Conservation (phyloP, 2,888 invertebrate genomes). For the Zele albiditarsus region DNA sequence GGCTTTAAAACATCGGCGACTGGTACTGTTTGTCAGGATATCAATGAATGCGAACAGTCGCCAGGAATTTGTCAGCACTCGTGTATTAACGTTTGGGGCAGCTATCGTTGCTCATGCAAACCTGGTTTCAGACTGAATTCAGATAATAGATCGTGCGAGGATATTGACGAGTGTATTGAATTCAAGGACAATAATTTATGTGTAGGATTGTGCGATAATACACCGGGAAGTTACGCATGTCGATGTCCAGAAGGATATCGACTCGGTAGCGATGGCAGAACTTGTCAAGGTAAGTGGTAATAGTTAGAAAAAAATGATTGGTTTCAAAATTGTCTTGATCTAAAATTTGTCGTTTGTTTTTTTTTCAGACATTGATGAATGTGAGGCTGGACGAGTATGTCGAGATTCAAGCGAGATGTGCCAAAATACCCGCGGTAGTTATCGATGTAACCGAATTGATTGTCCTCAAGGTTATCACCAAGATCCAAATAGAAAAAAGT, state of each 20-base stretch:
- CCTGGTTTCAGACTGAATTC: constrained; percentile 85
- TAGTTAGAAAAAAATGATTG: not conserved
- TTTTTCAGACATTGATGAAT: constrained; percentile 83
- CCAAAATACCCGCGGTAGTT: constrained; percentile 91
- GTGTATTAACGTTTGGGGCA: constrained; percentile 93
- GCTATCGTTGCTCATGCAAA: constrained; percentile 90
- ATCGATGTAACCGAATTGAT: constrained; percentile 87
- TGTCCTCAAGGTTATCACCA: constrained; percentile 90
- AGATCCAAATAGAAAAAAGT: constrained; percentile 88
- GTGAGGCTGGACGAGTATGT: constrained; percentile 76
- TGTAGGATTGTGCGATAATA: constrained; percentile 87
- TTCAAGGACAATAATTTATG: constrained; percentile 83
- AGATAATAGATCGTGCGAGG: constrained; percentile 85
- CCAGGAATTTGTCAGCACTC: constrained; percentile 85
- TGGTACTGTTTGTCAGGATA: constrained; percentile 74
- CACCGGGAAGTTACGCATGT: constrained; percentile 89
- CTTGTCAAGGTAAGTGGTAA: constrained; percentile 83
- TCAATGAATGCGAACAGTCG: constrained; percentile 79
- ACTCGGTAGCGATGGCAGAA: constrained; percentile 82
- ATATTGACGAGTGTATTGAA: constrained; percentile 90
- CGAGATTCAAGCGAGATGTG: constrained; percentile 83
- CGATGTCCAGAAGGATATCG: constrained; percentile 87
- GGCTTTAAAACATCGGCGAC: constrained; percentile 76
- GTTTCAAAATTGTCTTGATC: not conserved
- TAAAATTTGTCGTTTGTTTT: constrained; percentile 20